A percentile compares a stretch with the other conserved stretches of the same genome.
phyloP scores from a whole-genome alignment of 1,140 invertebrate species.

The Metopolophium dirhodum region DNA sequence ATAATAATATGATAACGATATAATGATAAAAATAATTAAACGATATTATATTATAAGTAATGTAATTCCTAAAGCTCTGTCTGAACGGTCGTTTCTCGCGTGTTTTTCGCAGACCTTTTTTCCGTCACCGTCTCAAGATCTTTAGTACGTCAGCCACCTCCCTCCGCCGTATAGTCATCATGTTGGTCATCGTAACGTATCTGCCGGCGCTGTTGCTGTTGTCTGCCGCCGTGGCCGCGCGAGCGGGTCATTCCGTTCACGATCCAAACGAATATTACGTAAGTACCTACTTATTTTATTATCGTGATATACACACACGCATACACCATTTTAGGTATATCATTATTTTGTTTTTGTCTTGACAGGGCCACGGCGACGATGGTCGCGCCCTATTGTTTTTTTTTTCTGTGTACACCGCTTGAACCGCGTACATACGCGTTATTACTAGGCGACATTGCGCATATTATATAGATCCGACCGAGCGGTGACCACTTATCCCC shows the following conservation, averaged over 20 bases:
- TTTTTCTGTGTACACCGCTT: not conserved
- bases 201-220: not conserved
- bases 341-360: not conserved
- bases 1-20: not conserved
- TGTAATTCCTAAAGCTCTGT: not conserved
- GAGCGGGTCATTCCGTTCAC: constrained; percentile 44
- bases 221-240: not conserved
- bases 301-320: not conserved
- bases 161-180: not conserved
- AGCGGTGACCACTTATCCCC: not conserved
- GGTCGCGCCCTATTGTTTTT: constrained; percentile 28
- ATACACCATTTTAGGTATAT: not conserved
- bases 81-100: not conserved
- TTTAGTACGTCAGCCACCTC: not conserved
- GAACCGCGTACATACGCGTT: not conserved
- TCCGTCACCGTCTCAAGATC: not conserved
- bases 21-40: not conserved
- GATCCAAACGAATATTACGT: constrained; percentile 59
- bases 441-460: not conserved
- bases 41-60: not conserved
- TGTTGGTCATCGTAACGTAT: constrained; percentile 36
- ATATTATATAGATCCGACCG: not conserved
- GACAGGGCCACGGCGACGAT: not conserved
- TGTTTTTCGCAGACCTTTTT: not conserved
- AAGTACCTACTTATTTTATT: constrained; percentile 42